A percentile compares a stretch with the other conserved stretches of the same genome.
These are phyloP conservation scores for Oryzias dopingdopingensis DNA, from an alignment of 2,797 vertebrate species.

Conservation along the genomic window DNA sequence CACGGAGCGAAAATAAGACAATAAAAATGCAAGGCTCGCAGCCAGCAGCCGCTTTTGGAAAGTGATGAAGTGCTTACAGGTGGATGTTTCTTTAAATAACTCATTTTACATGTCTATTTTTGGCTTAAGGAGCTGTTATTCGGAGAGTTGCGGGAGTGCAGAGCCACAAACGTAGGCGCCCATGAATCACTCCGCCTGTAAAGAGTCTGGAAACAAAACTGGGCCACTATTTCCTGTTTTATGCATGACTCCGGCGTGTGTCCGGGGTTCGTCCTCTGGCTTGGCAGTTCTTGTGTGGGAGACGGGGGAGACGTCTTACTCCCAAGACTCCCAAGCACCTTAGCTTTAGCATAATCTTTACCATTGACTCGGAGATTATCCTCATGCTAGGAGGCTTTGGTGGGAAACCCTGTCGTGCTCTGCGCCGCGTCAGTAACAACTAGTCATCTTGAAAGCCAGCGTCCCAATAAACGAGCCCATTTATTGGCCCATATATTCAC, in stretches of 20 bases:
- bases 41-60: slow-evolving; percentile 22
- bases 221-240: slow-evolving; percentile 28
- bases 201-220: slow-evolving; percentile 44
- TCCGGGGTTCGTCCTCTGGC: slow-evolving; percentile 23
- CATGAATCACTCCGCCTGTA: slow-evolving; percentile 55
- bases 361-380: slow-evolving; percentile 59
- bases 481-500: slow-evolving; percentile 25
- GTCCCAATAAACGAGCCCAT: slow-evolving; percentile 29
- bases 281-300: slow-evolving; percentile 37
- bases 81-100: slow-evolving; percentile 49
- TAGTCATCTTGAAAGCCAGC: slow-evolving; percentile 34
- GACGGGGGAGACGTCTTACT: slow-evolving; percentile 45
- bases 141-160: slow-evolving; percentile 46
- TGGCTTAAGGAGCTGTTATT: slow-evolving; percentile 43
- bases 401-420: slow-evolving; percentile 30
- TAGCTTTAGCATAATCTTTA: slow-evolving; percentile 57
- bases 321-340: slow-evolving; percentile 54
- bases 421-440: slow-evolving; percentile 20
- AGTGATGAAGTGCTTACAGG: slow-evolving; percentile 43
- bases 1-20: too few relatives aligned
- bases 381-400: slow-evolving; percentile 57
- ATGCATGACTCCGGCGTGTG: not conserved
- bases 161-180: slow-evolving; percentile 45
- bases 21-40: slow-evolving; percentile 17
- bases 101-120: slow-evolving; percentile 50